Evolutionary conservation across 1,140 invertebrate genomes (phyloP), one percentile per base, ranked within the genome.

Genomic region (Conus ventricosus): DNA sequence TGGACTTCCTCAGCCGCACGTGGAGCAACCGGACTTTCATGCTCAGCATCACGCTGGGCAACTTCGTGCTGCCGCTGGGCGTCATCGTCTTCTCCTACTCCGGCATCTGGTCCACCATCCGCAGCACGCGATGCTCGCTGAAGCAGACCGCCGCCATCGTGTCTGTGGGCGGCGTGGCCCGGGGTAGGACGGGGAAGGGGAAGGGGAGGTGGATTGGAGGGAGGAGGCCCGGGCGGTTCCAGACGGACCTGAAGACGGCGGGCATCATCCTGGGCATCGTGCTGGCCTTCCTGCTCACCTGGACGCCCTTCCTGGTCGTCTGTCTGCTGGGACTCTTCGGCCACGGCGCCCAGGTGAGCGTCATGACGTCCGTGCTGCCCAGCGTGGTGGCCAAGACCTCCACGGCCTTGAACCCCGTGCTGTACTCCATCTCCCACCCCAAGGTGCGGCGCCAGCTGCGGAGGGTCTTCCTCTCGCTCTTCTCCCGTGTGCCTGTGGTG

Each of bases 301-400:
- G 92, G 92, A 60, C 88, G 13, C 92, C 92, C 5, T 92, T 91
- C 71, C 96, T 97, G 1, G 89, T 92, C 11, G 95, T 97, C 63
- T 96, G 98, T 0, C 95, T 98, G 76, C 98, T 98, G 88, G 98
- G 97, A 23, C 97, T 97, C 23, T 98, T 98, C 92, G 67, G 55
- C 20, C 75, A 88, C 5, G 67, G 55, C 11, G 25, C 67, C 10
- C 17, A 92, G 0, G 96, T 98, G 57, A 97, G 95, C 10, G 96
- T 97, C 0, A 95, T 95, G 0, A 92, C 96, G 0, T 96, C 96
- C 3, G 96, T 97, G 3, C 94, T 97, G 53, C 97, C 97, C 5
- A 97, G 97, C 6, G 94, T 98, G 0, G 95, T 97, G 11, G 97
- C 97, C 53, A 97, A 97, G 93, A 96, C 97, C 81, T 97, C 97